Percentiles rank a stretch among this genome's conserved stretches.
phyloP scores from a whole-genome alignment of 1,140 invertebrate species.

The Zaprionus ghesquierei region DNA sequence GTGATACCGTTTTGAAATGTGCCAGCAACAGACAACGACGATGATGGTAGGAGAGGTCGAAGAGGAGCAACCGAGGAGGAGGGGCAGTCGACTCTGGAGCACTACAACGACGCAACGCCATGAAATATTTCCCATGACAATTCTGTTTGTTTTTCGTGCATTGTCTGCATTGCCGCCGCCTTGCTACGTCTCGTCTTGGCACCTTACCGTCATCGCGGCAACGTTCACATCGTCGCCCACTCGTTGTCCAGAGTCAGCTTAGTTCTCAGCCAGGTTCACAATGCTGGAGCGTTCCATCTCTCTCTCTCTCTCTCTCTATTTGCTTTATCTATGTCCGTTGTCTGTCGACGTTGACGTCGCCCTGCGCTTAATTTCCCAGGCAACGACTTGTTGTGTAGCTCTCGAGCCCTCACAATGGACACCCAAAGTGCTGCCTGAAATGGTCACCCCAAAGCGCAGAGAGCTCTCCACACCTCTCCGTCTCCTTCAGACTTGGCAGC shows the following conservation, averaged over 20 bases:
- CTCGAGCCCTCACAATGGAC: slow-evolving; percentile 37
- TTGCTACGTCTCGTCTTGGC: slow-evolving; percentile 42
- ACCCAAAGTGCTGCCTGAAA: slow-evolving; percentile 17
- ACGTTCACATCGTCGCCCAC: slow-evolving; percentile 61
- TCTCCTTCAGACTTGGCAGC: slow-evolving; percentile 13
- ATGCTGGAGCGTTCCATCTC: slow-evolving; percentile 47
- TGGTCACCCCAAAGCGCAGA: slow-evolving; percentile 13
- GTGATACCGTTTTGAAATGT: slow-evolving; percentile 78
- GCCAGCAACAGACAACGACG: slow-evolving; percentile 39
- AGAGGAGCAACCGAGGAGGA: neutral
- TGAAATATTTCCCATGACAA: slow-evolving; percentile 80
- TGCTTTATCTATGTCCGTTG: slow-evolving; percentile 67
- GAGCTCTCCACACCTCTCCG: neutral
- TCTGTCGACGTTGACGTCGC: neutral
- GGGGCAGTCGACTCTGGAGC: slow-evolving; percentile 29
- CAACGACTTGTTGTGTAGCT: slow-evolving; percentile 23
- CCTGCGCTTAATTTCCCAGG: slow-evolving; percentile 56
- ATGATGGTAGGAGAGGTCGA: neutral
- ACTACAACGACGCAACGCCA: slow-evolving; percentile 36
- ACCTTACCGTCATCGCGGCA: slow-evolving; percentile 38
- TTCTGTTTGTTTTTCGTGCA: slow-evolving; percentile 79
- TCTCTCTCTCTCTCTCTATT: too few relatives aligned
- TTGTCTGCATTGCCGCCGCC: slow-evolving; percentile 54
- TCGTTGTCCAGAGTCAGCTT: slow-evolving; percentile 31
- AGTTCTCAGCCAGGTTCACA: slow-evolving; percentile 36